A percentile compares a stretch with the other conserved stretches of the same genome.
These are phyloP conservation scores for Pinna nobilis DNA, from an alignment of 1,140 invertebrate species.

Conservation along the genomic window DNA sequence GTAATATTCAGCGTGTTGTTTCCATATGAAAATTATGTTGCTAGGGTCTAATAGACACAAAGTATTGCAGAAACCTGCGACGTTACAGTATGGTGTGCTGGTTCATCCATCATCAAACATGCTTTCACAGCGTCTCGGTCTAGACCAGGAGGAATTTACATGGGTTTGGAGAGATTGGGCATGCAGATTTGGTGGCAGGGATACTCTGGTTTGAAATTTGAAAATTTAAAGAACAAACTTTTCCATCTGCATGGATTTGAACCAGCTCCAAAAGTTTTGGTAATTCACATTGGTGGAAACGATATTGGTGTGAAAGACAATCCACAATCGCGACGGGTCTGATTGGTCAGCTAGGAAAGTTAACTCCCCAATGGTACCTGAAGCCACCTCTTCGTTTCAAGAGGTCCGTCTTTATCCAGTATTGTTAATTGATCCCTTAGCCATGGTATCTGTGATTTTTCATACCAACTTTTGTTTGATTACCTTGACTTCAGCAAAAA, in stretches of 20 bases:
- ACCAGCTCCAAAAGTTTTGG: background rate
- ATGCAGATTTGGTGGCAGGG: slow-evolving; percentile 14
- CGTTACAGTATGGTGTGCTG: background rate
- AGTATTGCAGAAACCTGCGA: background rate
- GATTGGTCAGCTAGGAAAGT: no score
- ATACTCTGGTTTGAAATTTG: slow-evolving; percentile 4
- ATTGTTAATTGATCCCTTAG: no score
- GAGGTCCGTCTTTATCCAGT: no score
- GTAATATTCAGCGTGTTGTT: no score
- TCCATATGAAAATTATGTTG: no score
- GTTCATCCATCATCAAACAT: slow-evolving; percentile 20
- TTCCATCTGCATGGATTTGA: background rate
- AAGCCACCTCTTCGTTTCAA: no score
- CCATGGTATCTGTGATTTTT: no score
- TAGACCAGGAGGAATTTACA: background rate
- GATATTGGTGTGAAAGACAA: slow-evolving; percentile 1
- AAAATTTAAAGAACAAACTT: background rate
- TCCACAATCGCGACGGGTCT: no score
- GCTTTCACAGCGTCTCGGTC: background rate
- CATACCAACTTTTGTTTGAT: no score
- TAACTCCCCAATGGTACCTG: no score
- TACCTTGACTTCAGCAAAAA: no score
- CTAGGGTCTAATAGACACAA: background rate
- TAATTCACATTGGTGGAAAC: background rate
- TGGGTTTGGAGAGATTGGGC: background rate